Base-by-base conservation (phyloP, 23 tunicate species). In the Ciona savignyi region DNA sequence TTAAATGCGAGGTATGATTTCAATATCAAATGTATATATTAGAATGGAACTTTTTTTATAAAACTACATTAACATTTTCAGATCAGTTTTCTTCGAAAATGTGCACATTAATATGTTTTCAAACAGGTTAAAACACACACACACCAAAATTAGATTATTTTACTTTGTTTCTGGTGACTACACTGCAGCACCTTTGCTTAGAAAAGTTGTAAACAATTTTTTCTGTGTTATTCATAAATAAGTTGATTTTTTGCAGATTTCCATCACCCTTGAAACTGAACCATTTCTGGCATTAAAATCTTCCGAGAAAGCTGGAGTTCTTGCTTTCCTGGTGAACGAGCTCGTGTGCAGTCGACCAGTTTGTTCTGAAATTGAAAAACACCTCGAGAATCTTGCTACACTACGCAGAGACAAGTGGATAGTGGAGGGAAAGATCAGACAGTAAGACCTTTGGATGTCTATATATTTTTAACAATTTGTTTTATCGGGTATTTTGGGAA, bases 371-470 rank as follows among this genome's bases (percentile, higher is more conserved):
- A 91, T 91, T 51, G 97, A 91, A 27, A 73, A 73, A 25, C 84
- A 84, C 60, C 75, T 91, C 15, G 90, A 84, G 27, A 78, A 74
- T 15, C 70, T 91, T 9, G 86, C 91, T 2, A 79, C 90, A 0
- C 70, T 91, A 64, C 74, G 89, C 24, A 70, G 97, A 62, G 97
- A 91, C 69, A 91, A 91, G 63, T 91, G 97, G 97, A 73, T 91
- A 23, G 97, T 91, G 66, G 97, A 91, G 75, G 97, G 97, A 34
- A 89, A 84, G 66, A 91, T 91, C 33, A 64, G 97, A 60, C 97
- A 91, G 97, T 91, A 62, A 75, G 97, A 79, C 4, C 11, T 1
- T 31, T 30, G 33, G 21, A 11, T 49, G 20, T 49, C 20, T 49
- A 11, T 49, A 49, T 49, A 49, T 11, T n/a, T n/a, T n/a, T n/a